Evolutionary conservation across 2,113 vertebrate genomes (phyloP), one percentile per base, ranked within the genome.

Genomic region (Phrynosoma platyrhinos): DNA sequence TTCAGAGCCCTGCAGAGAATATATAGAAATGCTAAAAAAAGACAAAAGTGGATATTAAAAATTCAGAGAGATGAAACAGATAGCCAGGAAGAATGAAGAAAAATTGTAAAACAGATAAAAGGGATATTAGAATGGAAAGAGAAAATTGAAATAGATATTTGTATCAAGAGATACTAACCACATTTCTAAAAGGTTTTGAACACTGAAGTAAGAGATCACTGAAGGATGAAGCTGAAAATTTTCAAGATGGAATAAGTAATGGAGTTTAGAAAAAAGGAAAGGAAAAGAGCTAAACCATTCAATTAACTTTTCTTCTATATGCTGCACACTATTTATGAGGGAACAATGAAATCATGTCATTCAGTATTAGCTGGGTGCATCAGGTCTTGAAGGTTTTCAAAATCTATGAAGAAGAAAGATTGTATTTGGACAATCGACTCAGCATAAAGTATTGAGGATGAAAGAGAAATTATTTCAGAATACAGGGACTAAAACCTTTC

Each of bases 1-100:
- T 90, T 2, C 25, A 90, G 6, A 71, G 25, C 3, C 82, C 85
- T 83, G 62, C 76, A 9, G 36, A 83, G 20, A 92, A 87, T 25
- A 9, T 2, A 0, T 0, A 21, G 14, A 78, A 9, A 88, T 72
- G 3, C 0, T 87, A 71, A 83, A 58, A 62, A 89, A 88, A 74
- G 89, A 68, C 85, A 88, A 90, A 90, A 90, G 92, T 76, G 64
- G 84, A 88, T 52, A 92, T 94, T 95, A 93, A 91, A 94, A 93
- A 91, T 89, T 25, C 88, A 93, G 86, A 84, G 21, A 58, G 1
- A 90, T 84, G 75, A 88, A 93, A 89, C 53, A 83, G 85, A 88
- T 88, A 89, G 91, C 71, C 81, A 87, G 91, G 72, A 88, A 84
- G 82, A 93, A 89, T 90, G 42, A 88, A 86, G 89, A 88, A 91